These are phyloP conservation scores for Seira musarum DNA, from an alignment of 2,888 invertebrate species.

Conservation along the genomic window DNA sequence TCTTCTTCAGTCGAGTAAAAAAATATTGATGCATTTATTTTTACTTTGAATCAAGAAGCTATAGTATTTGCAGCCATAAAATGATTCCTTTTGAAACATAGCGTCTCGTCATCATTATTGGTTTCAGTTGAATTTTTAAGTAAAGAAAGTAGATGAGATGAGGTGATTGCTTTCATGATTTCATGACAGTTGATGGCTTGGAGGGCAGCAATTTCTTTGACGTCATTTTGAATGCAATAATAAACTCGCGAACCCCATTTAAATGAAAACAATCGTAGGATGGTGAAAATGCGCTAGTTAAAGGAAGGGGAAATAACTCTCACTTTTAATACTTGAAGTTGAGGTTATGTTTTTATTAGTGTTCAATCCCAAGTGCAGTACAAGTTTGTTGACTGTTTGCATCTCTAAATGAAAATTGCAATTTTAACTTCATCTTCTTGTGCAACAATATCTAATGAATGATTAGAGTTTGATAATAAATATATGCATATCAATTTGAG, in stretches of 20 bases:
- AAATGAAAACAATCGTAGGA: constrained; percentile 49
- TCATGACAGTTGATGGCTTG: too few relatives aligned
- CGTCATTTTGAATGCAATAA: too few relatives aligned
- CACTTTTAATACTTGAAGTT: constrained; percentile 62
- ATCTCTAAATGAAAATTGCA: not conserved
- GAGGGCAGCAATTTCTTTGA: too few relatives aligned
- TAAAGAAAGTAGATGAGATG: too few relatives aligned
- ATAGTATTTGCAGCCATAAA: too few relatives aligned
- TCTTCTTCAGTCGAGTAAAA: too few relatives aligned
- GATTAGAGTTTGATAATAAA: constrained; percentile 15
- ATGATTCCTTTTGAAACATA: too few relatives aligned
- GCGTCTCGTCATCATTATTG: too few relatives aligned
- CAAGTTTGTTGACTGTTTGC: not conserved
- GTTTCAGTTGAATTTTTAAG: too few relatives aligned
- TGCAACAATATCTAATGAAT: constrained; percentile 44
- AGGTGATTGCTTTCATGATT: too few relatives aligned
- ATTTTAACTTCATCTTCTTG: constrained; percentile 17
- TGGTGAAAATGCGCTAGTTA: constrained; percentile 41
- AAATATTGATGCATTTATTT: too few relatives aligned
- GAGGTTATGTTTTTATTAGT: constrained; percentile 32
- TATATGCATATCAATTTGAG: not conserved
- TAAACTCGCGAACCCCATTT: not conserved
- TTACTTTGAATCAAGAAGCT: too few relatives aligned
- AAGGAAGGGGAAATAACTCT: constrained; percentile 64
- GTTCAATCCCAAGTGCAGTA: constrained; percentile 23